Base-by-base conservation (phyloP, 2,888 invertebrate genomes). In the Silvanus unidentatus region DNA sequence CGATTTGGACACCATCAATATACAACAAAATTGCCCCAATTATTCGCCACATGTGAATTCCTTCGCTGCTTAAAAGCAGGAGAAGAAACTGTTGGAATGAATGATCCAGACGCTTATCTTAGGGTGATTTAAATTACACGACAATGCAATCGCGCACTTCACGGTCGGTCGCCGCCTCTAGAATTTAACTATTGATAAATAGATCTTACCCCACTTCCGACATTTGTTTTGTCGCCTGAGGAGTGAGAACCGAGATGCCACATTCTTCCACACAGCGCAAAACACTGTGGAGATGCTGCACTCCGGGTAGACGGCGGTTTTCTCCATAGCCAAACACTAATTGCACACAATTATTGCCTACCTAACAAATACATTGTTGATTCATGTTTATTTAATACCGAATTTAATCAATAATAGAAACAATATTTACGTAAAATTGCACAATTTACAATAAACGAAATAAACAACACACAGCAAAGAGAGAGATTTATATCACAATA, bases 171-270 rank as follows among this genome's bases (percentile, higher is more conserved):
- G 61, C 57, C 52, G 55, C 54, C 59, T 57, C 52, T 57, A 57
- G 61, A 61, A 62, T 60, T 62, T 59, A 59, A 56, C 58, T 58
- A 60, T 61, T 63, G 63, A 63, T 63, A 64, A 64, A 63, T 62
- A 59, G 58, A 49, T 55, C 53, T 56, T 58, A 57, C 56, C 56
- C 58, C 44, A 59, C 57, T 63, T 64, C 63, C 64, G 62, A 62
- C 62, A 58, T 59, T 58, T 53, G 59, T 61, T 61, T 59, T 58
- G 63, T 57, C 62, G 62, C 63, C 59, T 45, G 53, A 36, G 55
- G 53, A 50, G 50, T 45, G 53, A 37, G 37, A 37, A 47, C 16
- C 15, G 42, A 43, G 42, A 45, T 32, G 22, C 22, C 22, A 22
- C 22, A 22, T 22, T 8, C 22, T 22, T 22, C 3, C 22, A 22